phyloP scores from a whole-genome alignment of 2,113 vertebrate species.

The Ginglymostoma cirratum region DNA sequence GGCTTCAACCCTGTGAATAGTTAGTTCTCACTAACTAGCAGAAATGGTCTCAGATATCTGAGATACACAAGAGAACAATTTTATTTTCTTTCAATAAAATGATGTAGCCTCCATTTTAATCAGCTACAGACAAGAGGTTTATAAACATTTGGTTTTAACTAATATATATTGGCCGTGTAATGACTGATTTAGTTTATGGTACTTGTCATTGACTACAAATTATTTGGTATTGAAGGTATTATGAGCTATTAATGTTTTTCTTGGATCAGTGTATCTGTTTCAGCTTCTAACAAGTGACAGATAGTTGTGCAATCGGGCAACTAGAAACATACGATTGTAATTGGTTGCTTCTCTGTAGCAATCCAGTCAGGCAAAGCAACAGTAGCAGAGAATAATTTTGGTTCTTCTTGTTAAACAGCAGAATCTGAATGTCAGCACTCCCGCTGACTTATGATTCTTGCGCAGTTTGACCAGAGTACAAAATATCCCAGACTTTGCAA shows the following conservation, averaged over 20 bases:
- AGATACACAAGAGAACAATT: not conserved
- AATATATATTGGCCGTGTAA: not conserved
- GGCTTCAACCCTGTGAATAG: not conserved
- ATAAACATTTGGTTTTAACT: not conserved
- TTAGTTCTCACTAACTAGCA: constrained; percentile 16
- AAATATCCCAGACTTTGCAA: not conserved
- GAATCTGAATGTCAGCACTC: not conserved
- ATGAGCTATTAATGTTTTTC: not conserved
- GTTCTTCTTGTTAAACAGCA: not conserved
- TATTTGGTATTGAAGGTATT: not conserved
- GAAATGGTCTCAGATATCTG: not conserved
- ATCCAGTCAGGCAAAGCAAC: constrained; percentile 6
- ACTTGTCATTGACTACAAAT: not conserved
- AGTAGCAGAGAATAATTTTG: constrained; percentile 23
- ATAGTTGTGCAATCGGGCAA: not conserved
- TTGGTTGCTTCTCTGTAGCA: not conserved
- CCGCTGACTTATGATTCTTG: not conserved
- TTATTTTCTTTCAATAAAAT: not conserved
- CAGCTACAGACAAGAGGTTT: not conserved
- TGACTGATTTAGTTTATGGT: not conserved
- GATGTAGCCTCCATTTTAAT: not conserved
- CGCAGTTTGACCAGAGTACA: not conserved
- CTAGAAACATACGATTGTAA: not conserved
- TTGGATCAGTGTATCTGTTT: not conserved
- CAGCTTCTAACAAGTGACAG: not conserved